Evolutionary conservation across 1,140 invertebrate genomes (phyloP).

Genomic region (Ceratoteleas bidentatus): DNA sequence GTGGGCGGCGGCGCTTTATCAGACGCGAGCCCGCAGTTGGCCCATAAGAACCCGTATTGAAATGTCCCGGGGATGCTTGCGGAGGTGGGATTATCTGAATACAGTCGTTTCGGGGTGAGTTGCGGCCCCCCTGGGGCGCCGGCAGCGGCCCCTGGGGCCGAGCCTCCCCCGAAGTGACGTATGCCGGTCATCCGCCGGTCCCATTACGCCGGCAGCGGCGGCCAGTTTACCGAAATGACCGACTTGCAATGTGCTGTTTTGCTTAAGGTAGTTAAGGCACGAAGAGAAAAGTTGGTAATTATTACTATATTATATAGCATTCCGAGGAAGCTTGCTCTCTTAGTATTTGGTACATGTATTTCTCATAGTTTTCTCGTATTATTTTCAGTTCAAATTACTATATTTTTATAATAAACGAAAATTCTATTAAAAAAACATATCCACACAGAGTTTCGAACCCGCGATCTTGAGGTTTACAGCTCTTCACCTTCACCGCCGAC

Average conservation of each 20-base stretch:
- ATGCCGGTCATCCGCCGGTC: constrained; percentile 74
- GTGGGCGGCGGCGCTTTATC: constrained; percentile 57
- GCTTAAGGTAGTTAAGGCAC: too few species aligned
- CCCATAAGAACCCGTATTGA: constrained; percentile 73
- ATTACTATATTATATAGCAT: too few species aligned
- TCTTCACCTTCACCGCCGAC: too few species aligned
- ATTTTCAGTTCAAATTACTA: too few species aligned
- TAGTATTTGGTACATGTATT: too few species aligned
- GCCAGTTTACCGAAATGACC: constrained; percentile 43
- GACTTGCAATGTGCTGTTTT: constrained; percentile 35
- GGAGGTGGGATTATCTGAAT: constrained; percentile 80
- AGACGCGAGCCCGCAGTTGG: constrained; percentile 40
- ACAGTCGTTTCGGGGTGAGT: constrained; percentile 76
- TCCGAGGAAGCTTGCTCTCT: too few species aligned
- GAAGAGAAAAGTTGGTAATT: too few species aligned
- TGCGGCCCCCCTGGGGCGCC: constrained; percentile 77
- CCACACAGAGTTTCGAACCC: too few species aligned
- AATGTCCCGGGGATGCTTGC: constrained; percentile 70
- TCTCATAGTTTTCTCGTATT: too few species aligned
- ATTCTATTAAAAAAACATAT: too few species aligned
- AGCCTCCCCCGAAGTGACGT: constrained; percentile 68
- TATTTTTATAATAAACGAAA: too few species aligned
- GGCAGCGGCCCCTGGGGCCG: constrained; percentile 69
- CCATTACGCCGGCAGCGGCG: constrained; percentile 70
- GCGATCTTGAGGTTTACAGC: too few species aligned